Evolutionary conservation across 2,113 vertebrate genomes (phyloP).

Genomic region (Mesembrinibis cayennensis): DNA sequence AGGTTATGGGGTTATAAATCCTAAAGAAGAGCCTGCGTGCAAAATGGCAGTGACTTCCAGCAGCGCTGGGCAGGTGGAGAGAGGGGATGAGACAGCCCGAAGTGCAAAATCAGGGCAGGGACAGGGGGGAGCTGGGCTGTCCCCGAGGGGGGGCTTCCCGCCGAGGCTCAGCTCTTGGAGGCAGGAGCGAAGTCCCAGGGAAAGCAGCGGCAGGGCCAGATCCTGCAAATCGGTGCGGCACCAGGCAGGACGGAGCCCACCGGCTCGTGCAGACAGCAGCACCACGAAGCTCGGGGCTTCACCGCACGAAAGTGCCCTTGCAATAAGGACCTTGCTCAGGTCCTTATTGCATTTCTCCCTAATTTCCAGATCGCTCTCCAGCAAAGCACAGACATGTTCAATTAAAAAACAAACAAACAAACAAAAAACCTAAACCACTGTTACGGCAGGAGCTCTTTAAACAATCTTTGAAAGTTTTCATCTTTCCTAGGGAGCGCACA

Average conservation of each 20-base stretch:
- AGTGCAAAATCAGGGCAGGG: too few relatives aligned
- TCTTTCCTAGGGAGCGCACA: accelerated
- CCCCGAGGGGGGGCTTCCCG: background rate
- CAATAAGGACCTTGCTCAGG: background rate
- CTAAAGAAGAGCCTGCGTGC: background rate
- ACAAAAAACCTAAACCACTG: background rate
- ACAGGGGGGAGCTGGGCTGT: background rate
- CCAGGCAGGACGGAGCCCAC: background rate
- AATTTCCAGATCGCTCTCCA: background rate
- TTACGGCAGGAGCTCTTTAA: background rate
- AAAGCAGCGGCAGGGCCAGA: background rate
- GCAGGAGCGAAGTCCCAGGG: background rate
- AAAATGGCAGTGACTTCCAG: background rate
- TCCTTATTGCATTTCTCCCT: background rate
- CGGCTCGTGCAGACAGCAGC: background rate
- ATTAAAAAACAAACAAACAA: background rate
- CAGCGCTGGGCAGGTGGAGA: background rate
- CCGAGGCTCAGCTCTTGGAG: background rate
- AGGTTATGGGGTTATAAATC: background rate
- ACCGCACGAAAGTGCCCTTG: accelerated
- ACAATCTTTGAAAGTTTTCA: background rate
- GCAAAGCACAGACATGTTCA: background rate
- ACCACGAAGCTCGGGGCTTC: accelerated
- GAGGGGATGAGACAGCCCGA: background rate
- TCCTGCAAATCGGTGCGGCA: accelerated